Conservation (phyloP, 2,888 invertebrate genomes). For the Oscheius myriophilus region DNA sequence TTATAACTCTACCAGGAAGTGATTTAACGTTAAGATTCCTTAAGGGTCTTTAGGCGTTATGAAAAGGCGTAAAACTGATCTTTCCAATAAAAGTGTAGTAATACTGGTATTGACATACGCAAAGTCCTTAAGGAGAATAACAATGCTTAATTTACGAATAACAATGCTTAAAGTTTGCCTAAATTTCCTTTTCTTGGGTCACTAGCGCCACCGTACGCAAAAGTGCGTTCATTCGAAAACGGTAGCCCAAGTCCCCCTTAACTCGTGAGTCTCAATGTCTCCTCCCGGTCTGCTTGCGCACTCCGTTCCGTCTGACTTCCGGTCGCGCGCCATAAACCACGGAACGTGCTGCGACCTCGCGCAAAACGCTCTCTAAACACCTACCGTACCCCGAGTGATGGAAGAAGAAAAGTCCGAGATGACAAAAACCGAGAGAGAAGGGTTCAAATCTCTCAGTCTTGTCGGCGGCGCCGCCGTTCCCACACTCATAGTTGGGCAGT, state of each 20-base stretch:
- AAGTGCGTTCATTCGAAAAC: not conserved
- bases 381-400: conserved; percentile 16
- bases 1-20: too few relatives aligned
- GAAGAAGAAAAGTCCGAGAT: too few relatives aligned
- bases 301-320: conserved; percentile 36
- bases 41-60: too few relatives aligned
- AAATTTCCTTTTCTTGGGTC: too few relatives aligned
- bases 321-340: conserved; percentile 32
- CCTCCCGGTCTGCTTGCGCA: conserved; percentile 11
- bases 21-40: too few relatives aligned
- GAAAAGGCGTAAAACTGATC: too few relatives aligned
- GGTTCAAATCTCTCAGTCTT: not conserved
- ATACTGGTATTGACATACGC: too few relatives aligned
- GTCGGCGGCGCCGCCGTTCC: not conserved
- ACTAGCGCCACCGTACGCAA: too few relatives aligned
- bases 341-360: conserved; percentile 31
- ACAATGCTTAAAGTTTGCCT: too few relatives aligned
- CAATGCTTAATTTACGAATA: too few relatives aligned
- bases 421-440: not conserved
- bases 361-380: conserved; percentile 19
- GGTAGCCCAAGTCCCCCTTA: not conserved
- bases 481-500: not conserved
- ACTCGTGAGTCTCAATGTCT: not conserved
- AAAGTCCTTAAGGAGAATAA: too few relatives aligned
- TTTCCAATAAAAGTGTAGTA: too few relatives aligned